Conservation (phyloP, 2,113 vertebrate genomes). For the Elgaria multicarinata region DNA sequence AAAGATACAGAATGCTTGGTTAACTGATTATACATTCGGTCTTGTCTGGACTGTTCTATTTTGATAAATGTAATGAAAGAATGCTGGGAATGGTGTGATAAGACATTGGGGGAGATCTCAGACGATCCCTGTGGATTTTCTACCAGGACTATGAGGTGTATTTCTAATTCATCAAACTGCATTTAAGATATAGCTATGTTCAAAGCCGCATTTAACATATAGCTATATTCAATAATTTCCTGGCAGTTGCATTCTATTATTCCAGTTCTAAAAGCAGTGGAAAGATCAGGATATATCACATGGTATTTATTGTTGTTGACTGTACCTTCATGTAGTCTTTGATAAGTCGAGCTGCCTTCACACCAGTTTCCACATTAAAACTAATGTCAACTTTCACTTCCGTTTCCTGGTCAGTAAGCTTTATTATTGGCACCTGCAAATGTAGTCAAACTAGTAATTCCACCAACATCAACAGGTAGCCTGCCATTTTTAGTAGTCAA, state of each 20-base stretch:
- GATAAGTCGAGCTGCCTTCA: conserved; percentile 95
- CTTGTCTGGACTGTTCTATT: background rate
- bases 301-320: background rate
- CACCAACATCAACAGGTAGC: conserved; percentile 9
- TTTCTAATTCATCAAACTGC: background rate
- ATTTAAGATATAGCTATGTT: background rate
- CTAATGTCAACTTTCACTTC: conserved; percentile 99
- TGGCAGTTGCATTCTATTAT: background rate
- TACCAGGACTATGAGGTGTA: background rate
- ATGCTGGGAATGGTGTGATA: background rate
- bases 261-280: background rate
- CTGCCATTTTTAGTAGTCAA: background rate
- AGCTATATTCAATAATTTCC: background rate
- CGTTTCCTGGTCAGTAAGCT: conserved; percentile 96
- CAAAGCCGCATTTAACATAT: background rate
- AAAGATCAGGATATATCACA: background rate
- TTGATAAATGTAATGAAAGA: background rate
- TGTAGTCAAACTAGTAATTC: conserved; percentile 32
- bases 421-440: conserved; percentile 96
- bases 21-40: background rate
- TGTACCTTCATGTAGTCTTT: conserved; percentile 95
- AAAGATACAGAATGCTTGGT: background rate
- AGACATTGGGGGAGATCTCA: background rate
- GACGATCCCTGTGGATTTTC: background rate
- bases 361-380: conserved; percentile 97